A percentile compares a stretch with the other conserved stretches of the same genome.
Evolutionary conservation across 2,113 vertebrate species (phyloP).

Genomic region (Mixornis gularis): DNA sequence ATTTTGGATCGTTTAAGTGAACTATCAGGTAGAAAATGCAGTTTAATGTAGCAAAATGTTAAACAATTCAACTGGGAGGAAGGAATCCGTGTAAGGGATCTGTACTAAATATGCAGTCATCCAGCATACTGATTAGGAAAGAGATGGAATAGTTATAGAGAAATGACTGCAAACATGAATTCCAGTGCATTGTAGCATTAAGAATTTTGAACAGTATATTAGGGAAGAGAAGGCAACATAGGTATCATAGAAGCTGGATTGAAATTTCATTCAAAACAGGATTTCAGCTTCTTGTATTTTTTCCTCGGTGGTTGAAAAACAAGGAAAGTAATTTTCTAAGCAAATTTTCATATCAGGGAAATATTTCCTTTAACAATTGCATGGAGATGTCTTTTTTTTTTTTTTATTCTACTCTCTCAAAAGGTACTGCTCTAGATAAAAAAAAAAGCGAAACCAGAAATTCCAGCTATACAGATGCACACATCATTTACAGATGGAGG

Average conservation of each 20-base stretch:
- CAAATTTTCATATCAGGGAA: not conserved
- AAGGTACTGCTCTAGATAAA: not conserved
- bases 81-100: slow-evolving; percentile 10
- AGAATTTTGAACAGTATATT: not conserved
- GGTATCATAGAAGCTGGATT: not conserved
- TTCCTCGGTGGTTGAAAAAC: not conserved
- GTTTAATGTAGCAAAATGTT: slow-evolving; percentile 50
- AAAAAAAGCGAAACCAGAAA: not conserved
- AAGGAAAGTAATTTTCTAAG: not conserved
- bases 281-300: not conserved
- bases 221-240: not conserved
- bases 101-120: slow-evolving; percentile 29
- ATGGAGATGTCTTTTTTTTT: not conserved
- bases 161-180: slow-evolving; percentile 18
- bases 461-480: not conserved
- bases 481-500: not conserved
- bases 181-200: not conserved
- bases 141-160: slow-evolving; percentile 3
- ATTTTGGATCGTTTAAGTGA: not conserved
- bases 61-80: slow-evolving; percentile 36
- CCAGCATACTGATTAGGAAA: slow-evolving; percentile 43
- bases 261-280: not conserved
- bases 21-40: slow-evolving; percentile 9
- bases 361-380: not conserved
- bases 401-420: not conserved